A percentile compares a stretch with the other conserved stretches of the same genome.
Evolutionary conservation across 2,113 vertebrate species (phyloP).

Genomic region (Salvelinus namaycush): DNA sequence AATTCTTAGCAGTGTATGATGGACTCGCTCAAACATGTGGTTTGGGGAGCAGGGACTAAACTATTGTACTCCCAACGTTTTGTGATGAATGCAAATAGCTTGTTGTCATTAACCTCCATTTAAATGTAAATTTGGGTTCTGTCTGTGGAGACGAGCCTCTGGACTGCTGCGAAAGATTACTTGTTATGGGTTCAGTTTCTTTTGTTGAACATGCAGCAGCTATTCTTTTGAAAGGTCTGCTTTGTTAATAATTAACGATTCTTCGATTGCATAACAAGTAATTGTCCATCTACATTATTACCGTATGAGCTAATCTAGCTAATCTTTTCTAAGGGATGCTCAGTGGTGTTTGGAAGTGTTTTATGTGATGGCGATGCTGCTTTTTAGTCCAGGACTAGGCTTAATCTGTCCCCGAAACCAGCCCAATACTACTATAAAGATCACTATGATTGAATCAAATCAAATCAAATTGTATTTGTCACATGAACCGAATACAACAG

Average conservation of each 20-base stretch:
- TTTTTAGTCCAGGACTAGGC: background rate
- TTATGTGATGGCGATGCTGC: no score
- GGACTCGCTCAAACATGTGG: background rate
- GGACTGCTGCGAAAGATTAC: constrained; percentile 22
- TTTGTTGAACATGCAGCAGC: constrained; percentile 40
- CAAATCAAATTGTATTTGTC: no score
- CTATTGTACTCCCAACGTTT: constrained; percentile 25
- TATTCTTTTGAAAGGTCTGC: constrained; percentile 34
- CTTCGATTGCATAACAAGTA: no score
- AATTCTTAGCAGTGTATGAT: constrained; percentile 3
- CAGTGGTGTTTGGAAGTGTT: no score
- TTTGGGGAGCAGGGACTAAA: background rate
- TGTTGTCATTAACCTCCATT: constrained; percentile 55
- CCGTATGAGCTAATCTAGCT: no score
- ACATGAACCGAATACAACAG: no score
- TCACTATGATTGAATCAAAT: no score
- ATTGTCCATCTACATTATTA: no score
- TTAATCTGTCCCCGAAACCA: background rate
- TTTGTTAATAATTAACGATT: no score
- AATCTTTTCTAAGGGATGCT: no score
- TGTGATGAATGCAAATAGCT: constrained; percentile 41
- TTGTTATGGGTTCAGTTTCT: constrained; percentile 26
- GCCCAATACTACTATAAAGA: no score
- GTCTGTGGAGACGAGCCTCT: constrained; percentile 16
- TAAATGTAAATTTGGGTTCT: constrained; percentile 58